Percentiles rank a stretch among this genome's conserved stretches.
Evolutionary conservation across 2,888 invertebrate species (phyloP).

Genomic region (Trisateles emortualis): DNA sequence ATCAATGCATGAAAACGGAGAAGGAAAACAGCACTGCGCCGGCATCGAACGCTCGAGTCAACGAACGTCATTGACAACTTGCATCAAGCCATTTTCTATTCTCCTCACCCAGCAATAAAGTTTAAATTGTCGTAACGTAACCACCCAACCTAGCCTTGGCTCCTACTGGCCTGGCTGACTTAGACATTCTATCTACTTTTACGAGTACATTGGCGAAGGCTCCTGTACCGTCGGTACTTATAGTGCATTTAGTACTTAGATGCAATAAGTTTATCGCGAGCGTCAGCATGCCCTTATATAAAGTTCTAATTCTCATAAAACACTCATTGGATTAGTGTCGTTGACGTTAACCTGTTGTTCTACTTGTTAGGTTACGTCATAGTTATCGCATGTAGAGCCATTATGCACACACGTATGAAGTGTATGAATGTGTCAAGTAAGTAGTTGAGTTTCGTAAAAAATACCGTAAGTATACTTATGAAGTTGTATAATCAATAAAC

Average conservation of each 20-base stretch:
- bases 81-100: slow-evolving; percentile 53
- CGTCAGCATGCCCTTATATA: slow-evolving; percentile 60
- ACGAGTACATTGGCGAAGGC: slow-evolving; percentile 84
- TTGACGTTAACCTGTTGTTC: slow-evolving; percentile 35
- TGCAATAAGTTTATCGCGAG: slow-evolving; percentile 66
- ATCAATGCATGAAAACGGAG: slow-evolving; percentile 85
- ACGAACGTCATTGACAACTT: slow-evolving; percentile 84
- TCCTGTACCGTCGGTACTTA: slow-evolving; percentile 73
- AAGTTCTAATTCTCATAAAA: slow-evolving; percentile 68
- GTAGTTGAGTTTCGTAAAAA: slow-evolving; percentile 29
- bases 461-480: slow-evolving; percentile 5
- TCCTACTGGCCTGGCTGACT: slow-evolving; percentile 86
- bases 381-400: slow-evolving; percentile 9
- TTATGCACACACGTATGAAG: slow-evolving; percentile 8
- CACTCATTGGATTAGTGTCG: slow-evolving; percentile 64
- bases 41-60: slow-evolving; percentile 85
- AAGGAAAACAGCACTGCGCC: slow-evolving; percentile 85
- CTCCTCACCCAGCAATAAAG: slow-evolving; percentile 52
- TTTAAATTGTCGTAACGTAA: slow-evolving; percentile 52
- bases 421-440: slow-evolving; percentile 19
- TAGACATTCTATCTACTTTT: slow-evolving; percentile 88
- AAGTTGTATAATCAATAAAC: slow-evolving; percentile 18
- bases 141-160: slow-evolving; percentile 83
- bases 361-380: slow-evolving; percentile 27
- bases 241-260: slow-evolving; percentile 65